These are phyloP conservation scores for Phalacrocorax pelagicus DNA, from an alignment of 2,113 vertebrate genomes.

Conservation along the genomic window DNA sequence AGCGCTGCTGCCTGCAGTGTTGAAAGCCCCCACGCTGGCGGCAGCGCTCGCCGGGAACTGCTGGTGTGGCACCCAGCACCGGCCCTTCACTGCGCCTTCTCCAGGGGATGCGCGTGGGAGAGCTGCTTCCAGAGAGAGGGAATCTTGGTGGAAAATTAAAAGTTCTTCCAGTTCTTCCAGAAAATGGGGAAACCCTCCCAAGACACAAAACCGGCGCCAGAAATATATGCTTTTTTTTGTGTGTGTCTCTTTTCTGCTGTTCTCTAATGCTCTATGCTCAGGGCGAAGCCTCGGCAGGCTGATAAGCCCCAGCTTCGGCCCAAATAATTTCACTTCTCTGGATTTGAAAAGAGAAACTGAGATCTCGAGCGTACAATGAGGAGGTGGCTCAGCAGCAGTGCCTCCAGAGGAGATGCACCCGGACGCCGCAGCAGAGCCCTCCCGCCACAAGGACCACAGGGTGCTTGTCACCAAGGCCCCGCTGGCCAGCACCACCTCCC, in stretches of 20 bases:
- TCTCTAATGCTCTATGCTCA: rapidly evolving
- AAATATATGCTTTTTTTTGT: not conserved
- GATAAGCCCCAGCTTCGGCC: not conserved
- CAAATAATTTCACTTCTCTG: not conserved
- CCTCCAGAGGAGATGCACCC: rapidly evolving
- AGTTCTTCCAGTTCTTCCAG: not conserved
- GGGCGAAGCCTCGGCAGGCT: rapidly evolving
- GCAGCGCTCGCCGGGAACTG: not conserved
- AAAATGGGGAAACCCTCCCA: not conserved
- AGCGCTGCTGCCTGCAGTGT: not conserved
- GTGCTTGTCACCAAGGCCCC: rapidly evolving
- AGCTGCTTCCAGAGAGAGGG: not conserved
- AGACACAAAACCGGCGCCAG: not conserved
- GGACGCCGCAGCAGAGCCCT: rapidly evolving
- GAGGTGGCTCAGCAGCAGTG: rapidly evolving
- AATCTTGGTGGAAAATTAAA: not conserved
- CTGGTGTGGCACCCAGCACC: not conserved
- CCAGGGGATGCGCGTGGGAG: rapidly evolving
- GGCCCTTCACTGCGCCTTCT: rapidly evolving
- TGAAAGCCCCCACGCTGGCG: rapidly evolving
- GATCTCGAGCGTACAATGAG: not conserved
- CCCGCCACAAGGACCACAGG: rapidly evolving
- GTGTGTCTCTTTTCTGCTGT: not conserved
- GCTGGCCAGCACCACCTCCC: not conserved
- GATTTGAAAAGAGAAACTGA: not conserved